phyloP scores from a whole-genome alignment of 2,797 vertebrate genomes.

The Channallabes apus region DNA sequence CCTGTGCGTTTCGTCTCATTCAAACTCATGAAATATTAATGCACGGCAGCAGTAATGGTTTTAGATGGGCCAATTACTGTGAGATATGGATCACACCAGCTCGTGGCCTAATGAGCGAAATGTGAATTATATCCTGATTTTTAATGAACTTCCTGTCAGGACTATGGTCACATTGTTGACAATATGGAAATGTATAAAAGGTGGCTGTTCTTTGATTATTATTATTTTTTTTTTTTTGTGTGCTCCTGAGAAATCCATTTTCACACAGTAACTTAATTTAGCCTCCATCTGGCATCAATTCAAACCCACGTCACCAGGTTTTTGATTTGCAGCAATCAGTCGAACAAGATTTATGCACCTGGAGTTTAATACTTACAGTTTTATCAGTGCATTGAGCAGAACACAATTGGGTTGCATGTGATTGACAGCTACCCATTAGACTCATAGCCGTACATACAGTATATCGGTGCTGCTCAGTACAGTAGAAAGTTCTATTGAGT shows the following conservation, averaged over 20 bases:
- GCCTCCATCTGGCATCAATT: conserved; percentile 41
- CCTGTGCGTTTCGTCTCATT: conserved; percentile 27
- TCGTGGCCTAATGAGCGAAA: conserved; percentile 54
- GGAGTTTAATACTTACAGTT: conserved; percentile 6
- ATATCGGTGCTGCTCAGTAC: background rate
- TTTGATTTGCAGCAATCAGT: conserved; percentile 49
- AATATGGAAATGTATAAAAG: background rate
- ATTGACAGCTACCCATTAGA: conserved; percentile 42
- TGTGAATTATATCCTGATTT: conserved; percentile 61
- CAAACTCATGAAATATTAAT: conserved; percentile 51
- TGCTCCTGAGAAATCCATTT: conserved; percentile 22
- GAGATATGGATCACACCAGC: conserved; percentile 61
- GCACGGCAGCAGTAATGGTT: conserved; percentile 43
- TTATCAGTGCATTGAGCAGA: conserved; percentile 16
- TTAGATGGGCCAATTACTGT: conserved; percentile 47
- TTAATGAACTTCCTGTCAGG: conserved; percentile 38
- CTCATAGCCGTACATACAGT: background rate
- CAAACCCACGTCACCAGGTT: conserved; percentile 28
- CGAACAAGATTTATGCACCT: conserved; percentile 37
- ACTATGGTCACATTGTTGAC: conserved; percentile 18
- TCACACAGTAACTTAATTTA: conserved; percentile 40
- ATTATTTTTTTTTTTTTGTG: background rate
- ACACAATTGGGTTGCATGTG: conserved; percentile 18
- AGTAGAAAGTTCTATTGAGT: background rate
- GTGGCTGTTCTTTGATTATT: background rate